Evolutionary conservation across 2,888 invertebrate genomes (phyloP), one percentile per base, ranked within the genome.

Genomic region (Tetranychus truncatus): DNA sequence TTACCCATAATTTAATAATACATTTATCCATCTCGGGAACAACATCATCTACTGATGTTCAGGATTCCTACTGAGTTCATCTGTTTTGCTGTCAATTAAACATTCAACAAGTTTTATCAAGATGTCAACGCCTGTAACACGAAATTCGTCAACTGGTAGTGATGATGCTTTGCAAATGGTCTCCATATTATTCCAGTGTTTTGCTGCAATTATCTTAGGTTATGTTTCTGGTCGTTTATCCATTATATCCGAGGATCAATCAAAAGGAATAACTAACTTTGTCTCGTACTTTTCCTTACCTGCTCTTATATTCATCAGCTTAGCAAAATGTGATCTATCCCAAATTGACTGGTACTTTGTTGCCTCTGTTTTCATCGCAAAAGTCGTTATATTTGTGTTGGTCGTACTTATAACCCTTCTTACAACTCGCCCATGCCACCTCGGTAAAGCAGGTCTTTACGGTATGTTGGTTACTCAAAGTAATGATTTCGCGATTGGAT

Each of bases 401-500:
- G 93, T 94, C 20, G 86, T 90, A 73, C 82, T 89, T 71, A 86
- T 94, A 45, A 90, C 91, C 4, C 81, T 93, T 77, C 82, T 95
- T 71, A 88, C 92, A 69, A 83, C 83, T 71, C 81, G 90, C 81
- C 92, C 92, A 7, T 82, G 89, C 21, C 89, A 92, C 83, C 87
- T 89, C 78, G 91, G 91, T 5, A 87, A 89, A 80, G 91, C 93
- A 71, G 95, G 94, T 18, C 86, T 96, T 76, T 91, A 91, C 86
- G 92, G 91, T 21, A 95, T 96, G 81, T 95, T 95, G 83, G 90
- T 91, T 80, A 95, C 95, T 0, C 95, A 95, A 82, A 95, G 94
- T 82, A 96, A 96, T 86, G 96, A 96, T 84, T 95, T 96, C 85
- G 95, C 96, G 24, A 88, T 96, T 80, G 95, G 95, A 77, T 94